Percentiles rank a stretch among this genome's conserved stretches.
These are phyloP conservation scores for Geotrypetes seraphini DNA, from an alignment of 2,797 vertebrate genomes.

Conservation along the genomic window DNA sequence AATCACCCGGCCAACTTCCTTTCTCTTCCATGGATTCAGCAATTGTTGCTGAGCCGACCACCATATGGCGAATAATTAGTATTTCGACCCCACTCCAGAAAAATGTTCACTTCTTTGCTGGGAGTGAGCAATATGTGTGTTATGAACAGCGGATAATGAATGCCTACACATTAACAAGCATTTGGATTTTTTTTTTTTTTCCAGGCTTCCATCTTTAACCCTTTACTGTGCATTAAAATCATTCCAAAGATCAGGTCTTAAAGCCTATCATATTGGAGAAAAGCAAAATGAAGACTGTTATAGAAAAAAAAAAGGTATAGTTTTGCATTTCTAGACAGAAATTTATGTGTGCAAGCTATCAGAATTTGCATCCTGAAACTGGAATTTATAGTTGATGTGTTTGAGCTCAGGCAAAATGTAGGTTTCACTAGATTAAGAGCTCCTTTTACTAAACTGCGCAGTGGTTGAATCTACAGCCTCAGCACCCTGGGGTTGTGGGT, in stretches of 20 bases:
- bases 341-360: no score
- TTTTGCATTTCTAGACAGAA: no score
- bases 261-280: neutral
- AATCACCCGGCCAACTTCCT: constrained; percentile 55
- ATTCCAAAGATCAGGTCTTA: constrained; percentile 14
- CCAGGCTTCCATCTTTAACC: constrained; percentile 21
- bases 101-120: constrained; percentile 63
- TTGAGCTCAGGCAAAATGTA: accelerated
- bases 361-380: no score
- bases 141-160: constrained; percentile 61
- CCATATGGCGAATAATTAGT: constrained; percentile 99
- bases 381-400: no score
- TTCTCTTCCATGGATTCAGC: constrained; percentile 57
- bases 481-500: no score
- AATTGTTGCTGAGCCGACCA: constrained; percentile 73
- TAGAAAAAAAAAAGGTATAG: no score
- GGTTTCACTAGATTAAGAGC: constrained; percentile 22
- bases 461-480: no score
- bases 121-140: constrained; percentile 59
- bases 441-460: no score
- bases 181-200: constrained; percentile 39
- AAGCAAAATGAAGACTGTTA: no score
- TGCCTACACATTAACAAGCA: constrained; percentile 81
- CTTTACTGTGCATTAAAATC: no score
- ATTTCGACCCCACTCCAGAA: constrained; percentile 73